Base-by-base conservation (phyloP, 1,140 invertebrate species). In the Metaphire vulgaris region DNA sequence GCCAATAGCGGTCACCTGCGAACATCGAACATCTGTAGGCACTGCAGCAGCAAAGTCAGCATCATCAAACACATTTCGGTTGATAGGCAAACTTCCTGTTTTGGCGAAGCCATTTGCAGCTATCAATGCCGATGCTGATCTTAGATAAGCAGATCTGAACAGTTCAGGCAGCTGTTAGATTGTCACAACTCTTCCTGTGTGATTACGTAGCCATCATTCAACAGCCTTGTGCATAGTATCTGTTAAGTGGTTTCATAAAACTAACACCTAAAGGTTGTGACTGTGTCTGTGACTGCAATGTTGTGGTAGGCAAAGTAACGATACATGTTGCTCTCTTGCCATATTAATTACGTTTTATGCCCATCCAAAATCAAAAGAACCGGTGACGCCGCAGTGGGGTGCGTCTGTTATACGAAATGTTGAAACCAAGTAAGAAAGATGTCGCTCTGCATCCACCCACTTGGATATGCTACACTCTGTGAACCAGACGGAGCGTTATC, bases 401-500 rank as follows among this genome's bases (percentile, higher is more conserved):
- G 73, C 72, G 70, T 33, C 32, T 79, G 34, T 21, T 66, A 34
- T 30, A 69, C 21, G 65, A 81, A 80, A 74, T 80, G 80, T 32
- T 74, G 30, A 31, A 80, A 74, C 75, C 77, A 81, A 26, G 30
- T 32, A 16, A 77, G 16, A 74, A 81, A 80, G 6, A 80, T 41
- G 16, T 79, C 75, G 0, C 67, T 41, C 72, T 26, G 68, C 30
- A 76, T 80, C 74, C 74, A 75, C 77, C 78, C 78, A 67, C 34
- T 77, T n/a, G 30, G 30, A 70, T 68, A 68, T 2, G 69, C 6
- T 2, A 64, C 29, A 29, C 75, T 77, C 31, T 72, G n/a, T n/a
- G 79, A 31, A 15, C 69, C 74, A 56, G 78, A 31, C 21, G 72
- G 73, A 34, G 56, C 64, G 2, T 84, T 83, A 72, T 81, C 82